phyloP scores from a whole-genome alignment of 2,113 vertebrate species.

The Oncorhynchus keta region DNA sequence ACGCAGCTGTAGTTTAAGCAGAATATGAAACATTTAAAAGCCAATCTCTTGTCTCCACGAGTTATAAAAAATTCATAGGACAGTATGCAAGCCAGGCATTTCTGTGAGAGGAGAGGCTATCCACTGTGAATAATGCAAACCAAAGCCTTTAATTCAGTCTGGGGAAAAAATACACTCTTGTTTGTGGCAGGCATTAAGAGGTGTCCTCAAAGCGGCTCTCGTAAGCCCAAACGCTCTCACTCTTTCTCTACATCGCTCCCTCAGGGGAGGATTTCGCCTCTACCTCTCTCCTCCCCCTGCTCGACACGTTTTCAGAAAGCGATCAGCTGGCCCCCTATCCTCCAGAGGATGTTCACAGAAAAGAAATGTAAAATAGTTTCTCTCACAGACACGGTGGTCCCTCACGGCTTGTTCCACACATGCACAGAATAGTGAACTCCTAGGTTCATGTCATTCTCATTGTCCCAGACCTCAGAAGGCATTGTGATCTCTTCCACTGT shows the following conservation, averaged over 20 bases:
- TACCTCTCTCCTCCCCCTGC: too few species aligned
- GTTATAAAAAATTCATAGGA: too few species aligned
- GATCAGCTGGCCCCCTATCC: neutral
- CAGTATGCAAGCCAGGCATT: too few species aligned
- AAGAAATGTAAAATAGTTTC: neutral
- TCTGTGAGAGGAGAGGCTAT: too few species aligned
- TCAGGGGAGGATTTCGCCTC: neutral
- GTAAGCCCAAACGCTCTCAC: constrained; percentile 2
- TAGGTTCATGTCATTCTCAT: too few species aligned
- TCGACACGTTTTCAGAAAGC: neutral
- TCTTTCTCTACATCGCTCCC: neutral
- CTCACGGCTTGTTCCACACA: too few species aligned
- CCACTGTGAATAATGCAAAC: too few species aligned
- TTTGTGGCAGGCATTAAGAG: constrained; percentile 32
- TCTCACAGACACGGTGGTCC: neutral
- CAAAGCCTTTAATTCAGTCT: constrained; percentile 35
- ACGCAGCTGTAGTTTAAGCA: constrained; percentile 53
- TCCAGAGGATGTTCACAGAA: neutral
- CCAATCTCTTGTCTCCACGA: constrained; percentile 52
- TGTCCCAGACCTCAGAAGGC: too few species aligned
- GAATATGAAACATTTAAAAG: constrained; percentile 71
- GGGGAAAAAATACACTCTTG: constrained; percentile 28
- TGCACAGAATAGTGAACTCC: too few species aligned
- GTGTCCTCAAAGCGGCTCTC: constrained; percentile 18
- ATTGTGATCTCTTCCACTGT: too few species aligned